Evolutionary conservation across 2,113 vertebrate genomes (phyloP), one percentile per base, ranked within the genome.

Genomic region (Rhagologus leucostigma): DNA sequence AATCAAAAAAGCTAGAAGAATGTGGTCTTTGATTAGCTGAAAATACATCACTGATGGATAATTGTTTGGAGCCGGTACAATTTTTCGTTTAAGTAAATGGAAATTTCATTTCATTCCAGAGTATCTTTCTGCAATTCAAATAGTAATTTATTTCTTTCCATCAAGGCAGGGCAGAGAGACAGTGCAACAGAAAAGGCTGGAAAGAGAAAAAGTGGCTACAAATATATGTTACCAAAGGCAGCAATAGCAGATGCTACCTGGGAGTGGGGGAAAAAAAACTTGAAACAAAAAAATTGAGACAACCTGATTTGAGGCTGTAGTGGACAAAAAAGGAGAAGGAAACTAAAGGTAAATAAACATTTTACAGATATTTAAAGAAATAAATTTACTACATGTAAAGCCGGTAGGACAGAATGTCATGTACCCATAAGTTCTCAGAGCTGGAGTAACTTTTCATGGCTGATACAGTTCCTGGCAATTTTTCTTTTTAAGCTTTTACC

Each of bases 401-500:
- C 56, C 6, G 62, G 65, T 53, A 63, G 0, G 6, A n/a, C 12
- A 59, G 65, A 91, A 83, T 92, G 65, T 55, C 75, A 65, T 32
- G 69, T 7, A 91, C 13, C 59, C 50, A 46, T 53, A 68, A 89
- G 84, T 60, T 96, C 76, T 79, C 67, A 57, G 80, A 89, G 89
- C 86, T 77, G 90, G 69, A 55, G 47, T 89, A 90, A 94, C 84
- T 94, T 88, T 97, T 97, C 94, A 96, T 1, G 8, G 83, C 84
- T 89, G 81, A 82, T 30, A 63, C 55, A 77, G 53, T 71, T 95
- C 86, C 55, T 81, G 79, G 74, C 37, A 87, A 79, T 69, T 93
- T 44, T 69, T 80, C 92, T 87, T 89, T 59, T 24, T 12, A 24
- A 63, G 93, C 87, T 91, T 93, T 92, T 73, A 73, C 53, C 65